Evolutionary conservation across 1,140 invertebrate genomes (phyloP).

Genomic region (Leucophenga varia): DNA sequence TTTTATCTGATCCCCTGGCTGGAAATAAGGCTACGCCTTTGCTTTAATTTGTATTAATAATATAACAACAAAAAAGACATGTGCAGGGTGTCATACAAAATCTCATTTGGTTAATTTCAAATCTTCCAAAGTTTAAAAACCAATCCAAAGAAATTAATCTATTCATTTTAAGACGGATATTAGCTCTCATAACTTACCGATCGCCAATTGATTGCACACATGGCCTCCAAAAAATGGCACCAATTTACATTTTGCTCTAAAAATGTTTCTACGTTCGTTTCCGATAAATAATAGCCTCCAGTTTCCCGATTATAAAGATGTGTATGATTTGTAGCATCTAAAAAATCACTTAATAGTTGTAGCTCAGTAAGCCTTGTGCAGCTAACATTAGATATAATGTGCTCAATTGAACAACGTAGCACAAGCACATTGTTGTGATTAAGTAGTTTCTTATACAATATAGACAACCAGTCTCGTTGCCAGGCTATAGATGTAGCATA

Average conservation of each 20-base stretch:
- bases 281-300: slow-evolving; percentile 15
- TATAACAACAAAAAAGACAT: too few relatives aligned
- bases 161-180: too few relatives aligned
- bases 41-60: too few relatives aligned
- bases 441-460: slow-evolving; percentile 56
- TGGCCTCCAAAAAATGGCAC: slow-evolving; percentile 15
- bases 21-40: too few relatives aligned
- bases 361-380: too few relatives aligned
- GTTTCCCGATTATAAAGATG: slow-evolving; percentile 38
- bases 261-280: slow-evolving; percentile 4
- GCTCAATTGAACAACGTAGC: slow-evolving; percentile 55
- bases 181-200: too few relatives aligned
- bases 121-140: too few relatives aligned
- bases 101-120: too few relatives aligned
- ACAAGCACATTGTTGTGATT: slow-evolving; percentile 57
- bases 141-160: too few relatives aligned
- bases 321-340: slow-evolving; percentile 36
- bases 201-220: slow-evolving; percentile 32
- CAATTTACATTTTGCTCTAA: slow-evolving; percentile 3
- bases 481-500: slow-evolving; percentile 1
- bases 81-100: too few relatives aligned
- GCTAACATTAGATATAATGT: slow-evolving; percentile 25
- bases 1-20: too few relatives aligned
- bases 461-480: slow-evolving; percentile 54
- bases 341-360: slow-evolving; percentile 27